Conservation (phyloP, 2,888 invertebrate genomes). For the Megaustenia siamemsis region DNA sequence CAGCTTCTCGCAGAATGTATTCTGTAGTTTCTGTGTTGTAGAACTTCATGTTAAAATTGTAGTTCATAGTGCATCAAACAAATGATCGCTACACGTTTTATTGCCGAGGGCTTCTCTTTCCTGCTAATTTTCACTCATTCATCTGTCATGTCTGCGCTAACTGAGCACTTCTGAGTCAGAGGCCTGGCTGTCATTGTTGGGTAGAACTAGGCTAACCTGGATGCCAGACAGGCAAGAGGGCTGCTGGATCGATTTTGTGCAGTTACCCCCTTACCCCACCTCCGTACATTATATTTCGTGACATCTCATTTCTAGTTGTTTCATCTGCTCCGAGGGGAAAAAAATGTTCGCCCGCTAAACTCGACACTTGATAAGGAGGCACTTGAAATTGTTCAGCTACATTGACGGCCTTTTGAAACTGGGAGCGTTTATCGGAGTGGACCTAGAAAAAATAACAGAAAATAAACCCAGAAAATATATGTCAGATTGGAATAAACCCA, state of each 20-base stretch:
- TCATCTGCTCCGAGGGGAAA: too few species aligned
- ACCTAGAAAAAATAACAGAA: too few species aligned
- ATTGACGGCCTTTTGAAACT: background rate
- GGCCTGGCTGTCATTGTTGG: background rate
- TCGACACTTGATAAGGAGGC: background rate
- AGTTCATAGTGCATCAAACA: too few species aligned
- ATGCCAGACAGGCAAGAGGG: background rate
- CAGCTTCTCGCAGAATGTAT: too few species aligned
- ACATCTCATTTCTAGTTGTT: background rate
- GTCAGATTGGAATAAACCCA: too few species aligned
- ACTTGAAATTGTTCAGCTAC: background rate
- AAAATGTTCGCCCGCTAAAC: too few species aligned
- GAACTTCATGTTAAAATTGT: too few species aligned
- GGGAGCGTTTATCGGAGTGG: background rate
- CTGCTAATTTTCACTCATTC: too few species aligned
- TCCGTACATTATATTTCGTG: background rate
- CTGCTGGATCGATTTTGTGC: background rate
- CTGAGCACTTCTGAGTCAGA: background rate
- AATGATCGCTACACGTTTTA: too few species aligned
- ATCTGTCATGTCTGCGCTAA: background rate
- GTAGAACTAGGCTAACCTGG: conserved; percentile 13
- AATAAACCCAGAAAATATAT: too few species aligned
- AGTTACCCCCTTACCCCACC: background rate
- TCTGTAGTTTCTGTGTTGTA: too few species aligned
- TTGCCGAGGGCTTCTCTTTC: too few species aligned